Conservation (phyloP, 2,113 vertebrate species). For the Nothoprocta pentlandii region DNA sequence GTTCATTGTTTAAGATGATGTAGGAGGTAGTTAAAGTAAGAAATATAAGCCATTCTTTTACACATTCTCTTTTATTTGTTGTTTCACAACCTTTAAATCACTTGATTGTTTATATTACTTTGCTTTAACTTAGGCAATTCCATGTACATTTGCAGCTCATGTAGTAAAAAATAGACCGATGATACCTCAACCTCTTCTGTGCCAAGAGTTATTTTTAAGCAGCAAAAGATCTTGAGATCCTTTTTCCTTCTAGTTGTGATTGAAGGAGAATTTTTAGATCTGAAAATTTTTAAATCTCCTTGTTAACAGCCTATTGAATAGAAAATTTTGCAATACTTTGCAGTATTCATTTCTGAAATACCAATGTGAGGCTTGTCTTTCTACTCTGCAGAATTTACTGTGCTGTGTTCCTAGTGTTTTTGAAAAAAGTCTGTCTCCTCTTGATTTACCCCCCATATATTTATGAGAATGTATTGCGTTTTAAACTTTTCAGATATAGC, state of each 20-base stretch:
- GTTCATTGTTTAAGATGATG: not conserved
- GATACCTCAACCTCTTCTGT: not conserved
- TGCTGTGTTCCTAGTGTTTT: not conserved
- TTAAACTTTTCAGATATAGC: not conserved
- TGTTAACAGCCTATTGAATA: slow-evolving; percentile 1
- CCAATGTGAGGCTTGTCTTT: not conserved
- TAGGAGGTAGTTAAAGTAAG: not conserved
- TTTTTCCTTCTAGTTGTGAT: slow-evolving; percentile 12
- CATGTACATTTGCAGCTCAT: not conserved
- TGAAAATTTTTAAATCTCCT: not conserved
- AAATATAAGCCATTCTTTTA: not conserved
- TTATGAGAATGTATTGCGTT: fast-evolving
- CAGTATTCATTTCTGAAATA: slow-evolving; percentile 17
- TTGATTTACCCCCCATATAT: not conserved
- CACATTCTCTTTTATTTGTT: not conserved
- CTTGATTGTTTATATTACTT: not conserved
- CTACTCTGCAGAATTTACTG: not conserved
- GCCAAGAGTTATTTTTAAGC: slow-evolving; percentile 18
- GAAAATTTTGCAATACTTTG: slow-evolving; percentile 7
- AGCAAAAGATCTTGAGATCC: slow-evolving; percentile 6
- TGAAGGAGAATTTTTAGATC: slow-evolving; percentile 26
- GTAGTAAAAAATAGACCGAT: not conserved
- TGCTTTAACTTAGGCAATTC: not conserved
- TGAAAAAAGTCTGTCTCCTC: slow-evolving; percentile 1
- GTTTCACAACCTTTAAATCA: slow-evolving; percentile 11